Base-by-base conservation (phyloP, 2,888 invertebrate genomes). In the Barypeithes pellucidus region DNA sequence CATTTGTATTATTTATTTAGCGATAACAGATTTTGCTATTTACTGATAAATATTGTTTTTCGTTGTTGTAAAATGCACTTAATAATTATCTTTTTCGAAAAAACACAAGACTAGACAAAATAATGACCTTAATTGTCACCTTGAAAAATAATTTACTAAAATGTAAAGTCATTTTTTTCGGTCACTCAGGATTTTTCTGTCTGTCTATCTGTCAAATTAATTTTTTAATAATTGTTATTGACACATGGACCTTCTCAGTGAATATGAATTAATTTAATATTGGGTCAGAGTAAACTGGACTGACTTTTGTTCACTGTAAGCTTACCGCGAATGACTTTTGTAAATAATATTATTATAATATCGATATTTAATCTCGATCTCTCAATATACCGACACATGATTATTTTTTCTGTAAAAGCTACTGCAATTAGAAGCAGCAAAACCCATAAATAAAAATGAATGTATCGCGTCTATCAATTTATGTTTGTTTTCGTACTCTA, bases 1-100 rank as follows among this genome's bases (percentile, higher is more conserved):
- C 45, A 54, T 67, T 62, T 57, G 12, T 22, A 22, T 14, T 67
- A 57, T 67, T 67, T 67, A 47, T 20, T 63, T 47, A 63, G 24
- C 22, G 63, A 63, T 63, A 63, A 52, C 12, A 22, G n/a, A 43
- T 61, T 61, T 22, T 29, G 61, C 43, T 43, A 29, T 22, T 61
- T 61, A 24, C 61, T 61, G 61, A 61, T 61, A 61, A 61, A 43
- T 18, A 57, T n/a, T 47, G 47, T 47, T 47, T 45, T 47, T 47
- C 20, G 47, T 47, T n/a, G 14, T 12, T 16, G 7, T 47, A 47
- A 47, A 47, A 20, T 47, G 47, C 47, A 47, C 18, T 39, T 39
- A n/a, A 39, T 39, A 39, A 39, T 39, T 39, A 12, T n/a, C 2
- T 39, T n/a, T 12, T 39, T 39, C n/a, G 39, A 12, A n/a, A 39